Conservation (phyloP, 2,888 invertebrate genomes). For the Xylocampa areola region DNA sequence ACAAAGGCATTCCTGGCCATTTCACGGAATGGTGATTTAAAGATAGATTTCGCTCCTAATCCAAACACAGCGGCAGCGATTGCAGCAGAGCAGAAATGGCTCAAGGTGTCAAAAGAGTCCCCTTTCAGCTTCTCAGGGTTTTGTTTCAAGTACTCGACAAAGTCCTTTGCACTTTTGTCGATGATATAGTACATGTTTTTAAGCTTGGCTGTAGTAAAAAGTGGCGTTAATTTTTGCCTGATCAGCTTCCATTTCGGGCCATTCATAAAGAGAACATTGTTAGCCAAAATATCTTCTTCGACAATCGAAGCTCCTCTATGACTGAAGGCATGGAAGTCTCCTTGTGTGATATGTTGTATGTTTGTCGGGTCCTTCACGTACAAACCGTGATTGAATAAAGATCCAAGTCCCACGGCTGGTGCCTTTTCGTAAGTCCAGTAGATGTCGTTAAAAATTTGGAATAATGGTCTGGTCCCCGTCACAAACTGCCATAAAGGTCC, state of each 20-base stretch:
- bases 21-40: slow-evolving; percentile 71
- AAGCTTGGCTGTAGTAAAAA: slow-evolving; percentile 74
- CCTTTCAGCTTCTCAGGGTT: slow-evolving; percentile 60
- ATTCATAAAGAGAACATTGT: slow-evolving; percentile 68
- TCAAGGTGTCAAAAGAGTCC: slow-evolving; percentile 46
- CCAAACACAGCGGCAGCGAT: slow-evolving; percentile 77
- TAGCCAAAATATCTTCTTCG: slow-evolving; percentile 65
- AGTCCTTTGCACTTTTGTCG: slow-evolving; percentile 69
- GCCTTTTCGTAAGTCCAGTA: not conserved
- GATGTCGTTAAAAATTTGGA: no score
- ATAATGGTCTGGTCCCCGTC: not conserved
- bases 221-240: slow-evolving; percentile 74
- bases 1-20: no score
- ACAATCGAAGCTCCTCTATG: slow-evolving; percentile 63
- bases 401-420: not conserved
- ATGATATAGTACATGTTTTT: slow-evolving; percentile 78
- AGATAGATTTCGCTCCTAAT: slow-evolving; percentile 70
- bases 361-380: slow-evolving; percentile 64
- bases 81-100: slow-evolving; percentile 65
- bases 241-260: slow-evolving; percentile 75
- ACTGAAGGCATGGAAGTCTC: slow-evolving; percentile 67
- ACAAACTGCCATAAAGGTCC: no score
- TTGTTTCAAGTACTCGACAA: slow-evolving; percentile 42
- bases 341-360: slow-evolving; percentile 62
- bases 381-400: slow-evolving; percentile 44